phyloP scores from a whole-genome alignment of 2,113 vertebrate species.

The Chinchilla lanigera region DNA sequence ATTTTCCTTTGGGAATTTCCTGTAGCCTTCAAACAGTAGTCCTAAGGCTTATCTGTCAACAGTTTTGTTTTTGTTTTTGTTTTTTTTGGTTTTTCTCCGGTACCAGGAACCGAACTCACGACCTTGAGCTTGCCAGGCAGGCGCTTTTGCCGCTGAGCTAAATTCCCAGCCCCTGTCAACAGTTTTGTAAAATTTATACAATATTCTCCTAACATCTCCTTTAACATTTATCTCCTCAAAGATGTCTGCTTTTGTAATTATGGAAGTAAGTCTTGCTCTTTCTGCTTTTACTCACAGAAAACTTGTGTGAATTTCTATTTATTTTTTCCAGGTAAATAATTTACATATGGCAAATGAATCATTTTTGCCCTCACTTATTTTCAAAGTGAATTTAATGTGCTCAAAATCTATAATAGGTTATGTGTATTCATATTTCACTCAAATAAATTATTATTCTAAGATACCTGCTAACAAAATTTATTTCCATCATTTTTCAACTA shows the following conservation, averaged over 20 bases:
- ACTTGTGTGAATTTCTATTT: not conserved
- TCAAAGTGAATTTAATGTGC: constrained; percentile 12
- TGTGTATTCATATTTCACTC: not conserved
- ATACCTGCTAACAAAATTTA: constrained; percentile 16
- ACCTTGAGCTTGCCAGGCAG: too few species aligned
- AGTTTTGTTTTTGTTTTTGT: too few species aligned
- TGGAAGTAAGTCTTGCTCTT: not conserved
- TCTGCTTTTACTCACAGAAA: not conserved
- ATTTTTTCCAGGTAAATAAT: not conserved
- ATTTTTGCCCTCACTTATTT: constrained; percentile 23
- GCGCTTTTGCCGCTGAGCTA: too few species aligned
- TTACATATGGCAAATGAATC: not conserved
- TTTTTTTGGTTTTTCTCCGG: too few species aligned
- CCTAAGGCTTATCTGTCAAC: not conserved
- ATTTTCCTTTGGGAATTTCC: not conserved
- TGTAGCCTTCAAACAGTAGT: not conserved
- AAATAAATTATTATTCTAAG: constrained; percentile 24
- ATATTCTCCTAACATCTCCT: not conserved
- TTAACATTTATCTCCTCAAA: not conserved
- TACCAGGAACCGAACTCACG: too few species aligned
- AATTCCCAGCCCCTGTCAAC: too few species aligned
- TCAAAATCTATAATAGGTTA: not conserved
- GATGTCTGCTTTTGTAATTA: not conserved
- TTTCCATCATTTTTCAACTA: constrained; percentile 25
- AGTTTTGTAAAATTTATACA: constrained; percentile 22